A percentile compares a stretch with the other conserved stretches of the same genome.
phyloP scores from a whole-genome alignment of 2,888 invertebrate species.

The Ferdinandea cuprea region DNA sequence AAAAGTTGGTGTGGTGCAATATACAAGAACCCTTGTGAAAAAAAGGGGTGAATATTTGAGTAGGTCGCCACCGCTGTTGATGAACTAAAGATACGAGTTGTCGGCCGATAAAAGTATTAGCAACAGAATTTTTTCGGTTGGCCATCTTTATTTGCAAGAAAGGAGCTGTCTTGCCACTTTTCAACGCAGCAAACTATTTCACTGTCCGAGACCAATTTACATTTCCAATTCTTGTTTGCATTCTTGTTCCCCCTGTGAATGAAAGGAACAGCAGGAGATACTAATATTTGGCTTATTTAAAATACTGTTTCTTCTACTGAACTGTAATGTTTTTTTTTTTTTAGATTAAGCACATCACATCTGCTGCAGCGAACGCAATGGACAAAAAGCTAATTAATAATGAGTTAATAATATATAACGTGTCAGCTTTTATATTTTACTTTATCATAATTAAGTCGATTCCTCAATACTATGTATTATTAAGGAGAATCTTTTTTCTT shows the following conservation, averaged over 20 bases:
- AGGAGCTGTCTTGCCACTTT: too few relatives aligned
- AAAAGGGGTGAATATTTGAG: slow-evolving; percentile 68
- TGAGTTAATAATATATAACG: too few relatives aligned
- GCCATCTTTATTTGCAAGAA: slow-evolving; percentile 1
- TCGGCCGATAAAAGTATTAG: slow-evolving; percentile 47
- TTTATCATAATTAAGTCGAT: too few relatives aligned
- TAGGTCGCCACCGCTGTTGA: slow-evolving; percentile 43
- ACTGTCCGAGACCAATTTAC: not conserved
- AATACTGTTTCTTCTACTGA: slow-evolving; percentile 1
- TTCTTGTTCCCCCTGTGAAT: not conserved
- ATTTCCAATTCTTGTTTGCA: not conserved
- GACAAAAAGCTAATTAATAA: too few relatives aligned
- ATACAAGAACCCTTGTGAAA: slow-evolving; percentile 40
- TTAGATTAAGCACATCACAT: too few relatives aligned
- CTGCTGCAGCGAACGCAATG: too few relatives aligned
- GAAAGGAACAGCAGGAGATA: slow-evolving; percentile 17
- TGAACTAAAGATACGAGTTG: slow-evolving; percentile 39
- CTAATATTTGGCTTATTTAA: not conserved
- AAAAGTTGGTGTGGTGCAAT: slow-evolving; percentile 51
- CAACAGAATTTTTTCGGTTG: slow-evolving; percentile 12
- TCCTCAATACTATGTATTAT: too few relatives aligned
- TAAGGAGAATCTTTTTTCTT: too few relatives aligned
- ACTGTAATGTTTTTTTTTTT: not conserved
- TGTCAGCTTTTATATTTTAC: too few relatives aligned
- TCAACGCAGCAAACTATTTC: not conserved